Conservation (phyloP, 2,888 invertebrate genomes). For the Hofmannophila pseudospretella region DNA sequence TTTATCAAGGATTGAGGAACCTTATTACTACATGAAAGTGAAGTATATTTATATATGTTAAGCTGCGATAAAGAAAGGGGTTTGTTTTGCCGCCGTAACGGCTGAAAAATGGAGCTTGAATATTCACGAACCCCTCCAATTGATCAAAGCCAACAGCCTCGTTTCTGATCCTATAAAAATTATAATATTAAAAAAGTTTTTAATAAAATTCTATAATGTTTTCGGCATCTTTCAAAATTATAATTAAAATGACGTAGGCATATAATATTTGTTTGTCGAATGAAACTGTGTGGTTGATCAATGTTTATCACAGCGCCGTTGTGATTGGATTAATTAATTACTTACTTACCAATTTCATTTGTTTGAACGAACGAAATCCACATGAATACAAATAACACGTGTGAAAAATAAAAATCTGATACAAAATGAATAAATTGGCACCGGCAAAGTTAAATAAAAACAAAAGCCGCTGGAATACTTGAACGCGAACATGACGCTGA, state of each 20-base stretch:
- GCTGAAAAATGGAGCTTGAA: conserved; percentile 7
- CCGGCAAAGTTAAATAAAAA: conserved; percentile 8
- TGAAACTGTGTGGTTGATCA: too few species aligned
- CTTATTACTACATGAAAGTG: conserved; percentile 1
- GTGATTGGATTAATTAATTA: too few species aligned
- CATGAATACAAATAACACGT: not conserved
- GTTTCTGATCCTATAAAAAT: not conserved
- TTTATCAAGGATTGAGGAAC: too few species aligned
- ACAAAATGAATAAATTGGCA: conserved; percentile 11
- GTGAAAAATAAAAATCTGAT: too few species aligned
- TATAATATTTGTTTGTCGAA: too few species aligned
- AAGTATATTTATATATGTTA: conserved; percentile 2
- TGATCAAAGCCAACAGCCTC: conserved; percentile 5
- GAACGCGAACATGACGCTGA: conserved; percentile 47
- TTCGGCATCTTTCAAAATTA: too few species aligned
- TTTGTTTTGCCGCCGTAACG: conserved; percentile 2
- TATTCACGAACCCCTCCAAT: conserved; percentile 5
- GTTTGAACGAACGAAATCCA: not conserved
- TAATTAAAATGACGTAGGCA: too few species aligned
- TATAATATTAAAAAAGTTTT: not conserved
- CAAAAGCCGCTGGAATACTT: conserved; percentile 23
- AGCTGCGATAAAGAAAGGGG: conserved; percentile 3
- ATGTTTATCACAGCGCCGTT: too few species aligned
- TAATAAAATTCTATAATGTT: too few species aligned
- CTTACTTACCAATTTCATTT: too few species aligned